These are phyloP conservation scores for Pachyseris speciosa DNA, from an alignment of 64 coral and sea anemone species.

Conservation along the genomic window DNA sequence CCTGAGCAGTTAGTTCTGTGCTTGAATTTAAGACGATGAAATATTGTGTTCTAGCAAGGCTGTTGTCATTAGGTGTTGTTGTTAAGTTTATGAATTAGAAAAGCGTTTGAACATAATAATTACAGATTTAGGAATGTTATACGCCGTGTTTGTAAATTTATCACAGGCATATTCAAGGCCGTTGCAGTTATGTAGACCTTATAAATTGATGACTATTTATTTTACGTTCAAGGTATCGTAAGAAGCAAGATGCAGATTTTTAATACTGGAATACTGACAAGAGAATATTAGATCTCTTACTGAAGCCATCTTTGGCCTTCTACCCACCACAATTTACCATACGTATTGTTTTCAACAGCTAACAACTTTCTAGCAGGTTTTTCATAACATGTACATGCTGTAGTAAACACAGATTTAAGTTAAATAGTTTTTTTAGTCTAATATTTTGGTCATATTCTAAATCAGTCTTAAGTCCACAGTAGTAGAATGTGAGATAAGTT, in stretches of 20 bases:
- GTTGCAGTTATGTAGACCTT: neutral
- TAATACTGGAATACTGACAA: neutral
- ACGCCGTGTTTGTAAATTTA: neutral
- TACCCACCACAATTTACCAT: neutral
- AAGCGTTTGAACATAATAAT: neutral
- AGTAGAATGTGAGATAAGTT: neutral
- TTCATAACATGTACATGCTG: no score
- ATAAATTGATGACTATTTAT: constrained; percentile 31
- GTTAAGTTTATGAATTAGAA: neutral
- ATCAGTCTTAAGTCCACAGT: no score
- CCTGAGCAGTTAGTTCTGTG: neutral
- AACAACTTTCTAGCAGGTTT: no score
- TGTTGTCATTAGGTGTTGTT: neutral
- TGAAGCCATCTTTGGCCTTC: no score
- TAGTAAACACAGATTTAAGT: no score
- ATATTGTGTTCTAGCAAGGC: neutral
- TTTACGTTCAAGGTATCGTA: neutral
- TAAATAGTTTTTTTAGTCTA: no score
- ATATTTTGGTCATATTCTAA: no score
- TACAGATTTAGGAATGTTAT: constrained; percentile 1
- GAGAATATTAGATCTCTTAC: neutral
- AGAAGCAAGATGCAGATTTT: neutral
- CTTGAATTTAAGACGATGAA: neutral
- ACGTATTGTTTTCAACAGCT: neutral
- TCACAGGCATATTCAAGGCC: neutral